These are phyloP conservation scores for Engystomops pustulosus DNA, from an alignment of 2,113 vertebrate genomes.

Conservation along the genomic window DNA sequence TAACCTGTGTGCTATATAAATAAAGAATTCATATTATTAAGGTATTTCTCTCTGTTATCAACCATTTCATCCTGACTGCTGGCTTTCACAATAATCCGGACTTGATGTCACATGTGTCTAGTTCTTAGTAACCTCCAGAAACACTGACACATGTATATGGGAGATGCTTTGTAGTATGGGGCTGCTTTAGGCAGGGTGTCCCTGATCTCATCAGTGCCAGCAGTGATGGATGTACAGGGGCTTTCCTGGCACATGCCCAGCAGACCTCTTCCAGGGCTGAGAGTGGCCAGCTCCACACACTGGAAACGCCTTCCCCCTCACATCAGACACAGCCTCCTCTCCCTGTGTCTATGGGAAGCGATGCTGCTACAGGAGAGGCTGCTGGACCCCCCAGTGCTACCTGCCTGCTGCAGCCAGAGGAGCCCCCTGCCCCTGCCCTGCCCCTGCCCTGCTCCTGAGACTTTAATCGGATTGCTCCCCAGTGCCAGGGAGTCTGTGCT, in stretches of 20 bases:
- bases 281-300: conserved; percentile 21
- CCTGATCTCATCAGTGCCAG: neutral
- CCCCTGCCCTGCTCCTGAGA: neutral
- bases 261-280: conserved; percentile 13
- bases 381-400: neutral
- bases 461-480: conserved; percentile 28
- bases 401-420: conserved; percentile 10
- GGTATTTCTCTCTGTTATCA: too few species aligned
- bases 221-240: conserved; percentile 6
- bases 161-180: neutral
- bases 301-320: conserved; percentile 49
- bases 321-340: conserved; percentile 28
- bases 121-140: neutral
- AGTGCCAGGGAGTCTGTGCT: neutral
- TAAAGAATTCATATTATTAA: too few species aligned
- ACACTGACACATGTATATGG: neutral
- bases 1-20: too few species aligned
- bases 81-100: neutral
- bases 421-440: neutral
- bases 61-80: too few species aligned
- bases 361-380: conserved; percentile 43
- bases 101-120: neutral
- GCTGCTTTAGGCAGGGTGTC: conserved; percentile 25
- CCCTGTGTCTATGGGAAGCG: conserved; percentile 40
- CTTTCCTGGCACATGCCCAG: conserved; percentile 50